phyloP scores from a whole-genome alignment of 1,140 invertebrate genomes.

The Ceratitis capitata region DNA sequence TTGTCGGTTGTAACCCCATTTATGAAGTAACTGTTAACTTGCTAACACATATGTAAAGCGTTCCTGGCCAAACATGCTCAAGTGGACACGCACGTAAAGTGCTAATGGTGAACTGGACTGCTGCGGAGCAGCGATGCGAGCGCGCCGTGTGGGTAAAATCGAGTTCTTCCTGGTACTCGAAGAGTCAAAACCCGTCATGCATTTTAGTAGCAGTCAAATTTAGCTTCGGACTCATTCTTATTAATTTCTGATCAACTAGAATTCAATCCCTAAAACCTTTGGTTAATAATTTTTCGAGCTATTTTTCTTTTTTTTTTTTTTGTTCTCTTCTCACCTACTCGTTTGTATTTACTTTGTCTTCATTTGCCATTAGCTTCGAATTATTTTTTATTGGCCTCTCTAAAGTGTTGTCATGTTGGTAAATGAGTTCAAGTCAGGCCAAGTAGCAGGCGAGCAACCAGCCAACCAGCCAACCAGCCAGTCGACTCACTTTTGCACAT shows the following conservation, averaged over 20 bases:
- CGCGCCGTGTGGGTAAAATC: no score
- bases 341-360: neutral
- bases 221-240: no score
- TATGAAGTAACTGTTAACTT: constrained; percentile 15
- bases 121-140: neutral
- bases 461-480: neutral
- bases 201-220: no score
- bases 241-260: no score
- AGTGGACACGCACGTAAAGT: neutral
- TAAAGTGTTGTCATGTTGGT: neutral
- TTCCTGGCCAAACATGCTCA: neutral
- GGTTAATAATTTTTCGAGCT: no score
- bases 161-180: no score
- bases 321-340: no score
- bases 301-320: no score
- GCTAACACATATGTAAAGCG: constrained; percentile 2
- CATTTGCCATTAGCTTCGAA: no score
- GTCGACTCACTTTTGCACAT: neutral
- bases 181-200: no score
- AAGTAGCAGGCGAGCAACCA: neutral
- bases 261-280: no score
- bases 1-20: neutral
- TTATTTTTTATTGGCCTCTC: neutral
- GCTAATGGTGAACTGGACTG: neutral
- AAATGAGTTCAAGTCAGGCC: constrained; percentile 1